Conservation (phyloP, 2,797 vertebrate species). For the Lagocephalus sceleratus region DNA sequence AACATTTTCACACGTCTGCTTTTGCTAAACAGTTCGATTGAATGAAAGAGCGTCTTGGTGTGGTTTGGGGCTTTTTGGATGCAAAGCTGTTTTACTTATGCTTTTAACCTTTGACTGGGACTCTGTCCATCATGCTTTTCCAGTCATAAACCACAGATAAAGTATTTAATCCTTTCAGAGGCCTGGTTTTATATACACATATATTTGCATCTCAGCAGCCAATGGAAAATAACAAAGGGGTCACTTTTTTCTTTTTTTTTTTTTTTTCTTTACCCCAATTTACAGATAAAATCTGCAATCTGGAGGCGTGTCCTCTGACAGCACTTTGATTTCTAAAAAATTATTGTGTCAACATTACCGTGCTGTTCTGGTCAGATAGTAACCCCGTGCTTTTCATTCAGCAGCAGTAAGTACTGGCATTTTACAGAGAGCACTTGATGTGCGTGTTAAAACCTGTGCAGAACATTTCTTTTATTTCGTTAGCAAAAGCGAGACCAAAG, state of each 20-base stretch:
- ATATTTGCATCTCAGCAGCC: conserved; percentile 7
- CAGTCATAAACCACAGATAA: conserved; percentile 7
- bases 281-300: conserved; percentile 21
- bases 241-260: conserved; percentile 5
- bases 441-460: conserved; percentile 21
- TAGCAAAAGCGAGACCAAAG: conserved; percentile 11
- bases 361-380: conserved; percentile 57
- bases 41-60: no score
- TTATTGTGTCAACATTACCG: conserved; percentile 35
- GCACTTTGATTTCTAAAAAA: conserved; percentile 30
- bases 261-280: neutral
- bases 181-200: conserved; percentile 8
- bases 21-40: no score
- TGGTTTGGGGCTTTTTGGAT: conserved; percentile 12
- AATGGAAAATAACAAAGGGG: conserved; percentile 14
- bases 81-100: conserved; percentile 18
- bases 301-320: conserved; percentile 12
- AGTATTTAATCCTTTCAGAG: conserved; percentile 11
- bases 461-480: conserved; percentile 10
- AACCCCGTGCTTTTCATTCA: conserved; percentile 25
- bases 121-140: conserved; percentile 11
- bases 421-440: conserved; percentile 42
- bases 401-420: conserved; percentile 27
- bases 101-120: conserved; percentile 18
- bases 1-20: no score